Evolutionary conservation across 2,113 vertebrate genomes (phyloP).

Genomic region (Chlorodrepanis virens): DNA sequence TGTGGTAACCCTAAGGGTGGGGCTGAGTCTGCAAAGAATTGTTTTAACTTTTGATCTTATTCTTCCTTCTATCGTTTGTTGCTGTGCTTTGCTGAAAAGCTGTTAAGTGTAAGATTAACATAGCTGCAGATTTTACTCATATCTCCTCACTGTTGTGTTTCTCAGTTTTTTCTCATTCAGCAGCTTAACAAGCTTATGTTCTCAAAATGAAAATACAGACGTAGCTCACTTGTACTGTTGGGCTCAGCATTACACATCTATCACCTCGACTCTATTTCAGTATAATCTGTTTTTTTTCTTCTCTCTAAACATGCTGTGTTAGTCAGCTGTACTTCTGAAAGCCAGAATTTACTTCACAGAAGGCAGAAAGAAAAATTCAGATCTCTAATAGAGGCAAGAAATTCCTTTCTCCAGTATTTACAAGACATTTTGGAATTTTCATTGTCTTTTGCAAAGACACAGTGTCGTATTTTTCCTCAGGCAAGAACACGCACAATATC

Average conservation of each 20-base stretch:
- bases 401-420: neutral
- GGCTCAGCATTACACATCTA: neutral
- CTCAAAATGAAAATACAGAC: neutral
- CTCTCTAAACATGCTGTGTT: neutral
- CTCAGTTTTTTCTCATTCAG: neutral
- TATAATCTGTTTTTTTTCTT: neutral
- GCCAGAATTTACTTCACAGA: neutral
- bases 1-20: neutral
- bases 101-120: neutral
- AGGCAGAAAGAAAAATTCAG: neutral
- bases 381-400: neutral
- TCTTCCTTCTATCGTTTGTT: neutral
- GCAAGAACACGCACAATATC: neutral
- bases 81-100: neutral
- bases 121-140: neutral
- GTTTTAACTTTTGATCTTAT: neutral
- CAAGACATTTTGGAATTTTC: neutral
- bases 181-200: neutral
- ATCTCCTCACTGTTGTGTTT: neutral
- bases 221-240: neutral
- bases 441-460: neutral
- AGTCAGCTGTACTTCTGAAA: neutral
- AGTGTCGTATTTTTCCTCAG: neutral
- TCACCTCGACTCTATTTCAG: neutral
- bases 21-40: neutral